Evolutionary conservation across 1,140 invertebrate species (phyloP).

Genomic region (Chionoecetes opilio): DNA sequence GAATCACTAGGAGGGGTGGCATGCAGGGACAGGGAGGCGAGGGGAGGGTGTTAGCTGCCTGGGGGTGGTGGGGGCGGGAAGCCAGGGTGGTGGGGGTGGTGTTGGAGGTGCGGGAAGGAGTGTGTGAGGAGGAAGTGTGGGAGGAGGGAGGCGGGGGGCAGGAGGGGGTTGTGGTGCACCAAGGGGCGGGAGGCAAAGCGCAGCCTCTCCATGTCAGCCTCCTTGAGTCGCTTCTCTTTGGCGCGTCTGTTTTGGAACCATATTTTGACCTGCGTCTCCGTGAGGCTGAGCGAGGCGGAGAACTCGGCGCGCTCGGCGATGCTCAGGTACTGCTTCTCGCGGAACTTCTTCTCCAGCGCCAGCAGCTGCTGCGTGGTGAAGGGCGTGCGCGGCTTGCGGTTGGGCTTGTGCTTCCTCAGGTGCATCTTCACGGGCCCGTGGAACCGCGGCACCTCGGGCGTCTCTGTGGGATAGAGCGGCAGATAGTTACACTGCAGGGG

Average conservation of each 20-base stretch:
- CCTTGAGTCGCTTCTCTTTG: constrained; percentile 68
- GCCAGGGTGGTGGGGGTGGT: constrained; percentile 47
- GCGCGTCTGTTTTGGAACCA: constrained; percentile 73
- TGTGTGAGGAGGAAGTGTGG: constrained; percentile 69
- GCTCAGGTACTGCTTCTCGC: constrained; percentile 76
- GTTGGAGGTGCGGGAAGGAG: constrained; percentile 62
- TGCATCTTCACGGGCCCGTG: constrained; percentile 67
- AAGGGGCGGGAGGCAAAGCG: constrained; percentile 66
- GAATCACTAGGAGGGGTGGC: too few species aligned
- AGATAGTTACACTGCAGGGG: neutral
- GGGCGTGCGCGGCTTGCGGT: constrained; percentile 72
- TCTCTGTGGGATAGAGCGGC: constrained; percentile 38
- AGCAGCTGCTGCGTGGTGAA: constrained; percentile 76
- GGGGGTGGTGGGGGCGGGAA: constrained; percentile 67
- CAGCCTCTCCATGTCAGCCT: constrained; percentile 68
- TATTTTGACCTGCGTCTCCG: constrained; percentile 75
- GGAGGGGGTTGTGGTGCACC: constrained; percentile 58
- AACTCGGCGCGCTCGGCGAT: constrained; percentile 76
- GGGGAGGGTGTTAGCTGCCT: constrained; percentile 46
- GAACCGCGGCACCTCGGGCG: constrained; percentile 66
- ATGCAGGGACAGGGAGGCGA: neutral
- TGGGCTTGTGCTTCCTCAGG: constrained; percentile 71
- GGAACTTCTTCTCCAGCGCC: constrained; percentile 74
- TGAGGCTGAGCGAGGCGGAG: constrained; percentile 74
- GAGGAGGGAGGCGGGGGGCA: constrained; percentile 67